Conservation (phyloP, 2,797 vertebrate genomes). For the Clarias fuscus region DNA sequence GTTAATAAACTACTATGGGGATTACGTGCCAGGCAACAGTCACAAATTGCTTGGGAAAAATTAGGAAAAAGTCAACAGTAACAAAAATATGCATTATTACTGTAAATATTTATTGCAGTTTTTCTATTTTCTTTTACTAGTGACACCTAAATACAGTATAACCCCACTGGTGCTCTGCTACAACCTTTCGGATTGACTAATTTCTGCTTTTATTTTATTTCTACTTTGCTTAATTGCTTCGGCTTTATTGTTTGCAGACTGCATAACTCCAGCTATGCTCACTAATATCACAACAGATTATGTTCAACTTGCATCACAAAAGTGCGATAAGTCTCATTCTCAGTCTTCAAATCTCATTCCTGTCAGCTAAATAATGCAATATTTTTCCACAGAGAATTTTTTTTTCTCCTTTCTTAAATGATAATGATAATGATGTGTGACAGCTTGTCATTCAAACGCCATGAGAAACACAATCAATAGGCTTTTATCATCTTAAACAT, state of each 20-base stretch:
- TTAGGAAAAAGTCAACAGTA: background rate
- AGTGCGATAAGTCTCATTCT: background rate
- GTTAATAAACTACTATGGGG: background rate
- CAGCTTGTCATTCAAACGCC: background rate
- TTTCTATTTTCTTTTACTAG: background rate
- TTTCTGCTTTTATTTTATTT: background rate
- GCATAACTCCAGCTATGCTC: background rate
- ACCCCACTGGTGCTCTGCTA: background rate
- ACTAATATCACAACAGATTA: background rate
- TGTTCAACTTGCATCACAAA: background rate
- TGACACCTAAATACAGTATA: too few species aligned
- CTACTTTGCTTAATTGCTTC: background rate
- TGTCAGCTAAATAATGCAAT: background rate
- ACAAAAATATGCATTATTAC: background rate
- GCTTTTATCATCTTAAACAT: slow-evolving; percentile 33
- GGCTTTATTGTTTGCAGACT: background rate
- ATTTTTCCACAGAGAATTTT: background rate
- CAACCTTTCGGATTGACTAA: background rate
- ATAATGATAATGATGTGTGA: background rate
- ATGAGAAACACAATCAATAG: background rate
- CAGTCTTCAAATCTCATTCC: background rate
- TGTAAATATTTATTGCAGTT: background rate
- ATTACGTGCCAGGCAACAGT: background rate
- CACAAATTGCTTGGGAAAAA: too few species aligned
- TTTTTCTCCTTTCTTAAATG: background rate